phyloP scores from a whole-genome alignment of 2,797 vertebrate genomes.

The Coranthus polyacanthus region DNA sequence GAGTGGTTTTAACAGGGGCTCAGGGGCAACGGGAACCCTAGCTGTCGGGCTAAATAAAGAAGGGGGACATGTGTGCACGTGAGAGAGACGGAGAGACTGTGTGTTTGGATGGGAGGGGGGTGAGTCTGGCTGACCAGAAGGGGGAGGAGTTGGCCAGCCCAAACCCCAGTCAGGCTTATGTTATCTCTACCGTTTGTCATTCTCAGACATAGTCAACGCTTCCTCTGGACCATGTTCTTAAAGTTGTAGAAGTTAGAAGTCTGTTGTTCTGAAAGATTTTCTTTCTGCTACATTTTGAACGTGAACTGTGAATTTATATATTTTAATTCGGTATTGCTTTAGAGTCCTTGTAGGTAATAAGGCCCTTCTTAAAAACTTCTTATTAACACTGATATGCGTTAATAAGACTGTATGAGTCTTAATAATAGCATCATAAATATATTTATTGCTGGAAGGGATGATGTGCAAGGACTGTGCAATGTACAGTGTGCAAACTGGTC shows the following conservation, averaged over 20 bases:
- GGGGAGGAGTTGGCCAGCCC: constrained; percentile 60
- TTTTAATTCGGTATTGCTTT: too few species aligned
- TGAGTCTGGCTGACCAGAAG: constrained; percentile 59
- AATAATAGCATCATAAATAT: too few species aligned
- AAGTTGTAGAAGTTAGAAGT: constrained; percentile 1
- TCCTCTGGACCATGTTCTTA: constrained; percentile 2
- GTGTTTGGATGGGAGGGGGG: constrained; percentile 31
- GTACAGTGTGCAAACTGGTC: too few species aligned
- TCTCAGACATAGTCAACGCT: constrained; percentile 80
- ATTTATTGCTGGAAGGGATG: too few species aligned
- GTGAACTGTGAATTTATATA: too few species aligned
- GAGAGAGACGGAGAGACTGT: constrained; percentile 33
- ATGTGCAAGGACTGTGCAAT: too few species aligned
- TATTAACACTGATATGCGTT: too few species aligned
- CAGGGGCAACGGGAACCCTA: constrained; percentile 80
- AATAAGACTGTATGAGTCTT: too few species aligned
- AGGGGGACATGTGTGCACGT: constrained; percentile 24
- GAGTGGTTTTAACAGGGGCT: constrained; percentile 74
- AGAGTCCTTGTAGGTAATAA: too few species aligned
- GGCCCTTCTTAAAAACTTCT: too few species aligned
- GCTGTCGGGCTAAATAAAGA: constrained; percentile 69
- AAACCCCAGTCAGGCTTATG: constrained; percentile 78
- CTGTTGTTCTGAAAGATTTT: too few species aligned
- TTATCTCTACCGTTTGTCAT: constrained; percentile 77
- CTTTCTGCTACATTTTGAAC: too few species aligned